Conservation (phyloP, 2,888 invertebrate genomes). For the Scaptomyza flava region DNA sequence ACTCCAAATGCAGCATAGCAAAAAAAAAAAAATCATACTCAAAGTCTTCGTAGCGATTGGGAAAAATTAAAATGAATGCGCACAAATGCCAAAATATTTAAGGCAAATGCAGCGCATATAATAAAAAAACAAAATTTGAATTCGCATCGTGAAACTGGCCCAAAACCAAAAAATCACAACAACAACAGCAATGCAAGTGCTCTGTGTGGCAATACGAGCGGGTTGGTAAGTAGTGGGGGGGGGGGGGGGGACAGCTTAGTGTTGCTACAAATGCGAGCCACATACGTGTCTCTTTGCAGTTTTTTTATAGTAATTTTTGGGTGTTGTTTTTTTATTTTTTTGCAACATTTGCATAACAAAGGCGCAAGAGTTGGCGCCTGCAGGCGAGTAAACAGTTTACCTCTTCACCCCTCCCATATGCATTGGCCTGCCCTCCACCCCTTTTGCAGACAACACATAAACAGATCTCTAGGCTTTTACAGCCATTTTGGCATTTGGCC, state of each 20-base stretch:
- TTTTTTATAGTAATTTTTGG: constrained; percentile 1
- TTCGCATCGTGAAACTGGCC: constrained; percentile 63
- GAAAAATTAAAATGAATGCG: constrained; percentile 76
- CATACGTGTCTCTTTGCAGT: constrained; percentile 29
- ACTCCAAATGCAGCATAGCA: constrained; percentile 8
- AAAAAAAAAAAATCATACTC: not conserved
- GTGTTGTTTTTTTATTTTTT: constrained; percentile 4
- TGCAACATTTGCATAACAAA: constrained; percentile 71
- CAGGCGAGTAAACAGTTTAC: constrained; percentile 56
- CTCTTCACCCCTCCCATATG: not conserved
- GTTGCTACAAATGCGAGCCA: constrained; percentile 42
- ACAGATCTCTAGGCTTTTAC: constrained; percentile 16
- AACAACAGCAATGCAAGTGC: constrained; percentile 25
- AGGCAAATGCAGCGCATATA: constrained; percentile 38
- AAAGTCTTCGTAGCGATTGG: constrained; percentile 36
- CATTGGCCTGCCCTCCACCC: constrained; percentile 2
- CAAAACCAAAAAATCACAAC: constrained; percentile 46
- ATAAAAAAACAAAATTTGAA: constrained; percentile 49
- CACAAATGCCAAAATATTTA: constrained; percentile 78
- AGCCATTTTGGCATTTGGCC: constrained; percentile 53
- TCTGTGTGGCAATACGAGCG: constrained; percentile 7
- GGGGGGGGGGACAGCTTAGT: not conserved
- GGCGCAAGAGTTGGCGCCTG: constrained; percentile 74
- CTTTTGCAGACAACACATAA: constrained; percentile 17
- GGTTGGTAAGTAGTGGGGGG: not conserved